phyloP scores from a whole-genome alignment of 2,888 invertebrate genomes.

The Dicyrtoma fusca region DNA sequence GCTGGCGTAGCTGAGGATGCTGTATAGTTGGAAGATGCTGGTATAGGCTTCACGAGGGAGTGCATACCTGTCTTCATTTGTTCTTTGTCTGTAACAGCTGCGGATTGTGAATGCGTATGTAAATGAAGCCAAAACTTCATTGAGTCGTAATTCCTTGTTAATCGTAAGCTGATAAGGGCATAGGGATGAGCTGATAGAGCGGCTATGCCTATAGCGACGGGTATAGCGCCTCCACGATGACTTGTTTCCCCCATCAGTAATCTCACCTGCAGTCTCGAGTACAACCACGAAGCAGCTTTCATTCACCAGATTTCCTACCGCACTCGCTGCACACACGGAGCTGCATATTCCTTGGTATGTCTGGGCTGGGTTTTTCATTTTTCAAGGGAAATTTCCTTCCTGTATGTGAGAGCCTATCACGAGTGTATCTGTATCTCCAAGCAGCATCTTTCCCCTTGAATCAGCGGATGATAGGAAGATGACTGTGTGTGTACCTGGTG shows the following conservation, averaged over 20 bases:
- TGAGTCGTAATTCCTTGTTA: too few relatives aligned
- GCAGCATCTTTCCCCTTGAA: background rate
- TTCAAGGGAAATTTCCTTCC: conserved; percentile 22
- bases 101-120: too few relatives aligned
- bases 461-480: background rate
- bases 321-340: background rate
- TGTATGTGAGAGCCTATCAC: background rate
- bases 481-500: background rate
- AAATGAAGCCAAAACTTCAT: too few relatives aligned
- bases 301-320: conserved; percentile 1
- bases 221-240: too few relatives aligned
- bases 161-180: too few relatives aligned
- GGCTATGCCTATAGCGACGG: too few relatives aligned
- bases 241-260: too few relatives aligned
- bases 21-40: too few relatives aligned
- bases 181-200: too few relatives aligned
- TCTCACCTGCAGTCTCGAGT: too few relatives aligned
- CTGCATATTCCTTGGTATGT: background rate
- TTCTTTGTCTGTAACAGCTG: background rate
- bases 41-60: too few relatives aligned
- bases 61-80: background rate
- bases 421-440: background rate
- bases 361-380: conserved; percentile 10
- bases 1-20: background rate
- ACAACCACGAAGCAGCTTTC: background rate